A percentile compares a stretch with the other conserved stretches of the same genome.
Conservation (phyloP, 2,113 vertebrate species). For the Amphiprion percula region DNA sequence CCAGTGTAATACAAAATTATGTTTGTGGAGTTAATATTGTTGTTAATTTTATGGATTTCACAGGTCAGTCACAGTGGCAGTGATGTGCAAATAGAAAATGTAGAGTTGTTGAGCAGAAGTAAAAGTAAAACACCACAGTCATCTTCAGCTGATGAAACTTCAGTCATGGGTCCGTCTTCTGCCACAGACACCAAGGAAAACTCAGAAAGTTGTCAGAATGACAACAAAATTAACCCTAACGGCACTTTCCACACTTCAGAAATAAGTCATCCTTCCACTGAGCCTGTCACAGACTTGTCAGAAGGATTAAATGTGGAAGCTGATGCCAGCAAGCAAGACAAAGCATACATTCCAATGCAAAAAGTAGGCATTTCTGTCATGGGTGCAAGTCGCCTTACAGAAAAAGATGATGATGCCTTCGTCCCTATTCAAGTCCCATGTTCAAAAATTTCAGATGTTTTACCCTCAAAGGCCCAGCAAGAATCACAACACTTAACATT, state of each 20-base stretch:
- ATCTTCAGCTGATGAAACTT: background rate
- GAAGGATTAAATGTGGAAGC: background rate
- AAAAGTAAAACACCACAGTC: background rate
- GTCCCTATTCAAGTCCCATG: background rate
- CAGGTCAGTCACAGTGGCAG: background rate
- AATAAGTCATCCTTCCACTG: background rate
- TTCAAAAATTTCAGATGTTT: background rate
- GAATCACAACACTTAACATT: conserved; percentile 1
- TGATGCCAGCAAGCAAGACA: background rate
- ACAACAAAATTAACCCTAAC: conserved; percentile 1
- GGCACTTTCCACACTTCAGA: background rate
- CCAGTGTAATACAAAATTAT: background rate
- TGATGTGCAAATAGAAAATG: conserved; percentile 1
- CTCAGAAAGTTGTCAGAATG: conserved; percentile 2
- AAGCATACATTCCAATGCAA: background rate
- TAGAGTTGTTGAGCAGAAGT: background rate
- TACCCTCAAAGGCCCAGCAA: conserved; percentile 7
- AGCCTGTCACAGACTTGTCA: background rate
- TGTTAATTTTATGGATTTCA: conserved; percentile 1
- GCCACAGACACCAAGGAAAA: background rate
- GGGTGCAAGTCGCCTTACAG: background rate
- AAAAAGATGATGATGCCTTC: conserved; percentile 7
- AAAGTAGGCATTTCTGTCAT: background rate
- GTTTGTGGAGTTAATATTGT: background rate
- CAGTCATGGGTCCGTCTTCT: background rate